A percentile compares a stretch with the other conserved stretches of the same genome.
These are phyloP conservation scores for Ia io DNA, from an alignment of 2,113 vertebrate species.

Conservation along the genomic window DNA sequence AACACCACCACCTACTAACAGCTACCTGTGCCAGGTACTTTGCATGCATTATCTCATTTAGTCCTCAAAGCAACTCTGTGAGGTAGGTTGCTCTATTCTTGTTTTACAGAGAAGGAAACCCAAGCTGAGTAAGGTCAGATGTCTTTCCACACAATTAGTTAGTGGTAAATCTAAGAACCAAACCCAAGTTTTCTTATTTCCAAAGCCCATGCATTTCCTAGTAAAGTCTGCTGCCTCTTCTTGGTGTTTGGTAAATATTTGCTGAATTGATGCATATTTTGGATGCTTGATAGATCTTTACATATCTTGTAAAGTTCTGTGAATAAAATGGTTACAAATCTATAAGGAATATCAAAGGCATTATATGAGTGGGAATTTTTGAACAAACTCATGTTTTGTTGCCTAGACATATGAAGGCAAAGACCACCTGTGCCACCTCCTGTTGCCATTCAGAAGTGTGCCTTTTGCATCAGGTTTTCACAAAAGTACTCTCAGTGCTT, in stretches of 20 bases:
- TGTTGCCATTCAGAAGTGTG: background rate
- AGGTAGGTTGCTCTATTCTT: background rate
- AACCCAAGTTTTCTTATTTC: background rate
- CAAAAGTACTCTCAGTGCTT: background rate
- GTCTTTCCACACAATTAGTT: background rate
- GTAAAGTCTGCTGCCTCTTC: background rate
- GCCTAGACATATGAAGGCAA: background rate
- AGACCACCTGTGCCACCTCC: background rate
- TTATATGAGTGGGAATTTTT: background rate
- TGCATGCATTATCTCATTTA: background rate
- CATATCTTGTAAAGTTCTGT: background rate
- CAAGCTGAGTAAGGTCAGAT: background rate
- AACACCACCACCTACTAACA: background rate
- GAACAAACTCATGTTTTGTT: background rate
- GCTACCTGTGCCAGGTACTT: background rate
- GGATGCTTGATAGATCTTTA: background rate
- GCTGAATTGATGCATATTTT: background rate
- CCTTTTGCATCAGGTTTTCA: background rate
- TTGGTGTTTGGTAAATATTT: constrained; percentile 27
- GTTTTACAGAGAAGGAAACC: background rate
- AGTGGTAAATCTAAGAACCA: background rate
- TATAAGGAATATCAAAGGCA: background rate
- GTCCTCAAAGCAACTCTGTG: background rate
- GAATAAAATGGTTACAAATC: background rate
- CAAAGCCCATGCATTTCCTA: background rate